Percentiles rank a stretch among this genome's conserved stretches.
phyloP scores from a whole-genome alignment of 2,888 invertebrate species.

The Drosophila limbata region DNA sequence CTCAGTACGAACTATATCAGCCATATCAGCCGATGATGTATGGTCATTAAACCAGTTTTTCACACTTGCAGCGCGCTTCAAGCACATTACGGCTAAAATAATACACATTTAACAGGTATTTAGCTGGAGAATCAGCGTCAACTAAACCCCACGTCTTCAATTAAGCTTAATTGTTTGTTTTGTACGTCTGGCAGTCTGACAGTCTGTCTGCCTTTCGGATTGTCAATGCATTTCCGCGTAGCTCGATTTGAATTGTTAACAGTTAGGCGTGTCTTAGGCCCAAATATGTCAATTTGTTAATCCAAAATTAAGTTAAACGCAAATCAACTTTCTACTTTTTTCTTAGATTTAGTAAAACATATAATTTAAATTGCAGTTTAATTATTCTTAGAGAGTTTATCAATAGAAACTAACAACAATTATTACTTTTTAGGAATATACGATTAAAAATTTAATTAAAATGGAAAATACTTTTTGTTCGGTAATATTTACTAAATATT shows the following conservation, averaged over 20 bases:
- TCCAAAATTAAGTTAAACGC: neutral
- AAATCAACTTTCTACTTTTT: neutral
- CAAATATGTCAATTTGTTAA: constrained; percentile 12
- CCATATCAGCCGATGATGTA: neutral
- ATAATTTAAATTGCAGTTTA: too few relatives aligned
- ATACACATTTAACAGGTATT: constrained; percentile 61
- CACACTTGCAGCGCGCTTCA: constrained; percentile 49
- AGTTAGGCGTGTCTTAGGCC: constrained; percentile 1
- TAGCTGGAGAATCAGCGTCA: constrained; percentile 28
- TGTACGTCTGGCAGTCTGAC: neutral
- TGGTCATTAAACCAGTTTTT: constrained; percentile 65
- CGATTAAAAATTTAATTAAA: too few relatives aligned
- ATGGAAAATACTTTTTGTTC: too few relatives aligned
- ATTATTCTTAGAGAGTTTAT: too few relatives aligned
- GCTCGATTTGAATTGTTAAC: constrained; percentile 32
- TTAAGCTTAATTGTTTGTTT: constrained; percentile 60
- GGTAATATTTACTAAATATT: too few relatives aligned
- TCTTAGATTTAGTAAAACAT: too few relatives aligned
- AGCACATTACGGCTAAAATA: constrained; percentile 45
- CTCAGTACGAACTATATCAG: neutral
- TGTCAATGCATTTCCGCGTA: constrained; percentile 53
- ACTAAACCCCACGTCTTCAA: constrained; percentile 41
- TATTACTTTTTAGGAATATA: too few relatives aligned
- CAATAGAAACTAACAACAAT: too few relatives aligned
- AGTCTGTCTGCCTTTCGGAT: neutral